Conservation (phyloP, 2,888 invertebrate species). For the Polylopha cassiicola region DNA sequence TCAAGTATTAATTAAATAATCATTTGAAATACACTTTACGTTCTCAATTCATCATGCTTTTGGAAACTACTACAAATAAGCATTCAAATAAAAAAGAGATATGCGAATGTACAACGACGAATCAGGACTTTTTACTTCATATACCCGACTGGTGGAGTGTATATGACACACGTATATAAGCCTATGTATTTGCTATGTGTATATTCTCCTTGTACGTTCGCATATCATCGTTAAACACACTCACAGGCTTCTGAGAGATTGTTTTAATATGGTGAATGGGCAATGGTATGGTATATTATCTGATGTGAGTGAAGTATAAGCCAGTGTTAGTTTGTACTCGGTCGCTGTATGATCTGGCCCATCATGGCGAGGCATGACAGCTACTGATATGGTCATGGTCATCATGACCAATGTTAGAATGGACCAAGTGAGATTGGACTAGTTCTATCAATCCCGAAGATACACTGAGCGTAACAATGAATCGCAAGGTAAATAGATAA, state of each 20-base stretch:
- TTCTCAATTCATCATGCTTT: slow-evolving; percentile 49
- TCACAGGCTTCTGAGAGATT: slow-evolving; percentile 61
- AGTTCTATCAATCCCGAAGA: slow-evolving; percentile 39
- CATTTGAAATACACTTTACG: slow-evolving; percentile 21
- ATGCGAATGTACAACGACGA: slow-evolving; percentile 54
- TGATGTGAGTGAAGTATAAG: slow-evolving; percentile 74
- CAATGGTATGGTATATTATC: slow-evolving; percentile 39
- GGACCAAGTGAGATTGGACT: slow-evolving; percentile 42
- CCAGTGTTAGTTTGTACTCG: slow-evolving; percentile 69
- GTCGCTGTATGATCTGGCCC: slow-evolving; percentile 65
- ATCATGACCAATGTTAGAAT: slow-evolving; percentile 38
- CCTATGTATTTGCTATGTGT: no score
- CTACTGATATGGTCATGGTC: slow-evolving; percentile 60
- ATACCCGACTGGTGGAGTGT: no score
- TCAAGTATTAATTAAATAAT: slow-evolving; percentile 3
- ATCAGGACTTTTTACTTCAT: no score
- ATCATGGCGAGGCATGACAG: slow-evolving; percentile 60
- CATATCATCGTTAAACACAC: slow-evolving; percentile 51
- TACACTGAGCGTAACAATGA: slow-evolving; percentile 66
- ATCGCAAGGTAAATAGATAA: slow-evolving; percentile 53
- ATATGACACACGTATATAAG: no score
- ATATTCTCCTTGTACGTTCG: slow-evolving; percentile 41
- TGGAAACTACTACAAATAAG: slow-evolving; percentile 54
- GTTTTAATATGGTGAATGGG: slow-evolving; percentile 68
- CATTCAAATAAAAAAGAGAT: slow-evolving; percentile 43